Base-by-base conservation (phyloP, 1,140 invertebrate species). In the Drosophila guanche region DNA sequence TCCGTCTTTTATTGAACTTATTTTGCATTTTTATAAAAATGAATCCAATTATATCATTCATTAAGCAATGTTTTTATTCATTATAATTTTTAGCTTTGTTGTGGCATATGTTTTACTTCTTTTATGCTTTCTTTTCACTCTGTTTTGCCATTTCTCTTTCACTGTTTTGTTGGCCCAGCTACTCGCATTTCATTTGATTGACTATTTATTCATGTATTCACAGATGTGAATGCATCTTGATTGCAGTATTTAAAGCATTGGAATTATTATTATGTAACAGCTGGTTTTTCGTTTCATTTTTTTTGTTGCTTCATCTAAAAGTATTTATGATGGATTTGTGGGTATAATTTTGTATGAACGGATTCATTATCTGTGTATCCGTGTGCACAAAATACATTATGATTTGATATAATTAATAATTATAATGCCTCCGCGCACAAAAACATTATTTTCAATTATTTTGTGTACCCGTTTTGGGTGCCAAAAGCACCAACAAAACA, bases 381-480 rank as follows among this genome's bases (percentile, higher is more conserved):
- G 47, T 57, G 46, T 81, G 47, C 27, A 57, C 69, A 84, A 29
- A 54, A 62, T 76, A 59, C 62, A 76, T 76, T 73, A 46, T 69
- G 77, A 86, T 76, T 80, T 84, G 67, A 55, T 76, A 69, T 80
- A 80, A 76, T 84, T 80, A 80, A 48, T 80, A 80, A 86, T 80
- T 80, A 80, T 76, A 69, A 76, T 65, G 45, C 59, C 51, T 10
- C 33, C 40, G 16, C 25, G 40, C 33, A 40, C 22, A 16, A 23
- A 43, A 58, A 66, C 71, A 84, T 69, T 80, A 86, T 86, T 86
- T 84, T 73, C 76, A 86, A 84, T 86, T 84, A 86, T 86, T 76
- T 57, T 43, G 16, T 27, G 4, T 1, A 27, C 56, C 61, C 63
- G 51, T 81, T 73, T 22, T 58, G 40, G 41, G 37, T 51, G 27